Conservation (phyloP, 2,888 invertebrate genomes). For the Tiliacea aurago region DNA sequence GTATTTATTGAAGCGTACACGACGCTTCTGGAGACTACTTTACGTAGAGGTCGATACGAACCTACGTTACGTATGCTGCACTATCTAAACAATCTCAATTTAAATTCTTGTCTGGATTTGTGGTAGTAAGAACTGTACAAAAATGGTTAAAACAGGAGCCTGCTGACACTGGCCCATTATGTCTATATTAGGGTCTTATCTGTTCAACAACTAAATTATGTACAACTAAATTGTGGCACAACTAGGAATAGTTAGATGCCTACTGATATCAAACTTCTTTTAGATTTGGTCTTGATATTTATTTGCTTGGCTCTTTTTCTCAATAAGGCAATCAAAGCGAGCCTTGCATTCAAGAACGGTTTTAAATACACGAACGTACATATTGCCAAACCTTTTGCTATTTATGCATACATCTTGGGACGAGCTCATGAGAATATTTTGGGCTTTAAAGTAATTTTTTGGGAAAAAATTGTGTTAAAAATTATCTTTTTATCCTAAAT, state of each 20-base stretch:
- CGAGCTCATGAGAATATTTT: constrained; percentile 15
- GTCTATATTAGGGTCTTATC: neutral
- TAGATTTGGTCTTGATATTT: constrained; percentile 6
- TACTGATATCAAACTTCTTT: neutral
- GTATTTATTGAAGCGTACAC: constrained; percentile 29
- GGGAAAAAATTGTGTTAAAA: constrained; percentile 11
- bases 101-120: neutral
- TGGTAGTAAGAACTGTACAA: neutral
- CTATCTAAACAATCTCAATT: neutral
- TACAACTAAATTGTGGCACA: neutral
- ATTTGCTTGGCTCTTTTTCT: constrained; percentile 19
- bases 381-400: constrained; percentile 6
- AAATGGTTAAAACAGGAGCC: neutral
- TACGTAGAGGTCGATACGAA: neutral
- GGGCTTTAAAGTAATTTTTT: neutral
- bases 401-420: neutral
- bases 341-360: constrained; percentile 2
- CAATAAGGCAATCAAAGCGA: constrained; percentile 19
- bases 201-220: neutral
- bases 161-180: neutral
- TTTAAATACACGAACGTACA: neutral
- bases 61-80: neutral
- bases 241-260: neutral
- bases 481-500: constrained; percentile 12
- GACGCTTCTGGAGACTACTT: constrained; percentile 13